Conservation (phyloP, 2,797 vertebrate species). For the Gorsachius magnificus region DNA sequence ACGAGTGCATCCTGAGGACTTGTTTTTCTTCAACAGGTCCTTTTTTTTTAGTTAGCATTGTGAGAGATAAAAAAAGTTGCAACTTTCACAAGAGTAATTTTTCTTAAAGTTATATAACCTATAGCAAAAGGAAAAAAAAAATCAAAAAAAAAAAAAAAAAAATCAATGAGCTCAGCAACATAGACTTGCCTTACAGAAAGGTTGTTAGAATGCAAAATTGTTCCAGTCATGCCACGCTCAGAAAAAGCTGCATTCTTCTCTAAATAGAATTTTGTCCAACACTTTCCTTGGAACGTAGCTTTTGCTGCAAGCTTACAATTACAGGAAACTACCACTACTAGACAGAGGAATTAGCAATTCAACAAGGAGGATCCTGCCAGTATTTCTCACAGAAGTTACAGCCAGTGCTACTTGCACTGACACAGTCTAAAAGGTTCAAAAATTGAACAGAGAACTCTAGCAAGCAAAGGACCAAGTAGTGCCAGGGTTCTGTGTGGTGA, state of each 20-base stretch:
- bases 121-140: neutral
- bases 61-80: neutral
- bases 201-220: neutral
- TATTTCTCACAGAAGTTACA: neutral
- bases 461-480: neutral
- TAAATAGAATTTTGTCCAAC: neutral
- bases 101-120: neutral
- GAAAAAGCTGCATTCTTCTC: neutral
- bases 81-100: neutral
- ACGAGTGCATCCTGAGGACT: neutral
- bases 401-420: neutral
- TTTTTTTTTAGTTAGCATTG: neutral
- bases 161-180: neutral
- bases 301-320: neutral
- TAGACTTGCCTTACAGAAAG: neutral
- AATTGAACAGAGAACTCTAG: neutral
- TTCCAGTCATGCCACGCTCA: neutral
- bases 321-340: constrained; percentile 2
- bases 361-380: neutral
- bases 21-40: neutral
- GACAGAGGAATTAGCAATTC: constrained; percentile 30
- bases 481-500: neutral
- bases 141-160: neutral
- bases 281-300: neutral
- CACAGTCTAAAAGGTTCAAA: neutral